Evolutionary conservation across 2,113 vertebrate genomes (phyloP), one percentile per base, ranked within the genome.

Genomic region (Tamias sibiricus): DNA sequence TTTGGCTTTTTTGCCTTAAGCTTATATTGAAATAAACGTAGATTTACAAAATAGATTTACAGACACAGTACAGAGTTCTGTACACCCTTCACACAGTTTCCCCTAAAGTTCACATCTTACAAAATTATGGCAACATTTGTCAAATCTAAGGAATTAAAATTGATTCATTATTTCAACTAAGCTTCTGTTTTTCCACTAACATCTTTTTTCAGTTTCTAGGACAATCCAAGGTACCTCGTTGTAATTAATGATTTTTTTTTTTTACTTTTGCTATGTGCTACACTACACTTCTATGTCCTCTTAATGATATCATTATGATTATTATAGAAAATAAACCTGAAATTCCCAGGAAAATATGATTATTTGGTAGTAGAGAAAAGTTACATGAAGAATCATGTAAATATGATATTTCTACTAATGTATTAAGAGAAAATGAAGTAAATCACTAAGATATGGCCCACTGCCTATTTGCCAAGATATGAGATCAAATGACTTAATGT

Each of bases 401-500:
- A 76, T 2, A 47, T 72, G 30, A 2, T 88, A 84, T 92, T 95
- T 92, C 30, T 87, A 83, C 37, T 75, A 90, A 89, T 54, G 17
- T 69, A 91, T 85, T 71, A 90, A 69, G 14, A 94, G 44, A 92
- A 91, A 47, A 93, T 85, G 62, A 89, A 54, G 28, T 54, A 91
- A 80, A 28, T 95, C 52, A 87, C 17, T 94, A 16, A 91, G 37
- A 80, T 88, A 69, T 59, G 26, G 2, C 16, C 19, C 28, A 57
- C 0, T 79, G 19, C 11, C 13, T 82, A 93, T 52, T 74, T 95
- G 44, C 47, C 54, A 93, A 49, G 42, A 90, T 52, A 57, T 54
- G 32, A 92, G 20, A 85, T 64, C 52, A 88, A 90, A 95, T 87
- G 81, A 92, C 71, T 90, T 81, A 95, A 95, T 87, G 35, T 87